Conservation (phyloP, 2,888 invertebrate species). For the Lochmaea capreae region DNA sequence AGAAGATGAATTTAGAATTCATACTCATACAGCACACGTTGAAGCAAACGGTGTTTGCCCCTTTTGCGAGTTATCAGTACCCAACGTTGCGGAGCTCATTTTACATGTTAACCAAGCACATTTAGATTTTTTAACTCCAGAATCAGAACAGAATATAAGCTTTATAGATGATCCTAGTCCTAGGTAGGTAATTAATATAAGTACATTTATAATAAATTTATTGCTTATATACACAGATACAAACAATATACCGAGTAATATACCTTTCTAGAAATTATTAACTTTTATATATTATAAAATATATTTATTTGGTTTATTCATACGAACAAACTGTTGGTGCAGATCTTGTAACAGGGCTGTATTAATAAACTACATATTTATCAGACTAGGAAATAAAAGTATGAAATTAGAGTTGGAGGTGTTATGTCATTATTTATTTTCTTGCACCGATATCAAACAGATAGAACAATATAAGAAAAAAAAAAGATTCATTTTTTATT, state of each 20-base stretch:
- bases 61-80: constrained; percentile 81
- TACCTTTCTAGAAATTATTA: not conserved
- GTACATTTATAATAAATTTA: not conserved
- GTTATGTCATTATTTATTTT: too few species aligned
- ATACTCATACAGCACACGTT: constrained; percentile 82
- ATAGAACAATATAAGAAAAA: too few species aligned
- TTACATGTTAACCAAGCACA: constrained; percentile 88
- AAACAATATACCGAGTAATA: not conserved
- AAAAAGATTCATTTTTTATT: too few species aligned
- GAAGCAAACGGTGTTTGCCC: constrained; percentile 84
- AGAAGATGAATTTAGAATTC: constrained; percentile 82
- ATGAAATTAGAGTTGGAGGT: too few species aligned
- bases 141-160: constrained; percentile 77
- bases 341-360: too few species aligned
- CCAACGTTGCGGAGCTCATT: constrained; percentile 79
- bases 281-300: too few species aligned
- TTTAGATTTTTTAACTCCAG: constrained; percentile 84
- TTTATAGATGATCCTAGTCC: constrained; percentile 79
- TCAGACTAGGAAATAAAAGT: too few species aligned
- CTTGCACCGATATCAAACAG: too few species aligned
- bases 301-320: too few species aligned
- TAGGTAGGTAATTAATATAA: constrained; percentile 49
- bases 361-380: too few species aligned
- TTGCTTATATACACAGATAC: not conserved
- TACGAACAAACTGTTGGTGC: too few species aligned